phyloP scores from a whole-genome alignment of 2,888 invertebrate species.

The Callosobruchus maculatus region DNA sequence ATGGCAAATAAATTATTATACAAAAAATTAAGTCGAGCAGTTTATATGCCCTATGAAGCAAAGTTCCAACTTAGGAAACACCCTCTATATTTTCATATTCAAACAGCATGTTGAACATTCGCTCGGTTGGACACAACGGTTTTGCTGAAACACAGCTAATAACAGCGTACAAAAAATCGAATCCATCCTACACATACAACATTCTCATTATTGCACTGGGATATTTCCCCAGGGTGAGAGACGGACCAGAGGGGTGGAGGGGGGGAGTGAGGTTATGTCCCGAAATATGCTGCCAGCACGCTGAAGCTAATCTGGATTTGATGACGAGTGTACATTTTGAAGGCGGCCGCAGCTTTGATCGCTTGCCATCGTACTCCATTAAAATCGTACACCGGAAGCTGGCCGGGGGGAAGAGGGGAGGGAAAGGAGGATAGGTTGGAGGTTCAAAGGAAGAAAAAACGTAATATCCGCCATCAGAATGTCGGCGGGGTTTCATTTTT shows the following conservation, averaged over 20 bases:
- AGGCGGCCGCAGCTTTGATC: background rate
- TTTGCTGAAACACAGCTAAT: background rate
- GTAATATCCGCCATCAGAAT: background rate
- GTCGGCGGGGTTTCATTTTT: background rate
- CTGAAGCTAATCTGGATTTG: background rate
- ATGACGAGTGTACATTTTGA: background rate
- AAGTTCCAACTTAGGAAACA: no score
- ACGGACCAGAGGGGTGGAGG: no score
- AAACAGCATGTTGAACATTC: no score
- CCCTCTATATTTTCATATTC: no score
- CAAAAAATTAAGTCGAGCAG: no score
- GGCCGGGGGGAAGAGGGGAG: background rate
- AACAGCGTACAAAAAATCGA: background rate
- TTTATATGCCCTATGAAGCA: no score
- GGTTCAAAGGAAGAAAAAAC: background rate
- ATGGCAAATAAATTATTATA: no score
- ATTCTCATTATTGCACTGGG: background rate
- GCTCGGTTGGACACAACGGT: background rate
- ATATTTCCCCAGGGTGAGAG: background rate
- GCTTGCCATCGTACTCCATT: background rate
- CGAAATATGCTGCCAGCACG: background rate
- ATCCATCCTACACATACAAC: background rate
- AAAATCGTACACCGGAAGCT: background rate
- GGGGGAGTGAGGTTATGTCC: no score
- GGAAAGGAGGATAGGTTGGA: background rate